Conservation (phyloP, 2,113 vertebrate genomes). For the Osmerus eperlanus region DNA sequence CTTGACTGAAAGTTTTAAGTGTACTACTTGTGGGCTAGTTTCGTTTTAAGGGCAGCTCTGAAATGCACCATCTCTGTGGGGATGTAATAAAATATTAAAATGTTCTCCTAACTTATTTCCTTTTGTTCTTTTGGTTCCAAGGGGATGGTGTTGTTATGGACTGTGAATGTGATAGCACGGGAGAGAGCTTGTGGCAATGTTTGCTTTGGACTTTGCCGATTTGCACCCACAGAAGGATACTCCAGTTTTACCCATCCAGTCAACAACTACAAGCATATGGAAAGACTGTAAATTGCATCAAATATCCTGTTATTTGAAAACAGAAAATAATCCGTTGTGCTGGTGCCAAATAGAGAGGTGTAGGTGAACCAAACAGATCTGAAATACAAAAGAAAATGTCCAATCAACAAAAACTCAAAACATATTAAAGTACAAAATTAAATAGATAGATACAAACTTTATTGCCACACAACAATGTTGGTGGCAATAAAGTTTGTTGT, state of each 20-base stretch:
- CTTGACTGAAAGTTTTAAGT: slow-evolving; percentile 67
- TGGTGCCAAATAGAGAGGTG: not conserved
- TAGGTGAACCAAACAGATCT: not conserved
- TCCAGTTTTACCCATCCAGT: too few relatives aligned
- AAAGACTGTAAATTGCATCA: too few relatives aligned
- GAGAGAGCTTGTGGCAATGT: too few relatives aligned
- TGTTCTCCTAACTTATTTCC: not conserved
- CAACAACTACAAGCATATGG: too few relatives aligned
- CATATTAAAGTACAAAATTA: not conserved
- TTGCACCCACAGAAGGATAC: too few relatives aligned
- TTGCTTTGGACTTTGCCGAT: too few relatives aligned
- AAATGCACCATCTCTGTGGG: slow-evolving; percentile 77
- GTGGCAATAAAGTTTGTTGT: too few relatives aligned
- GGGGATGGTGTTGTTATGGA: not conserved
- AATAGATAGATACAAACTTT: too few relatives aligned
- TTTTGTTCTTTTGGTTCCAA: not conserved
- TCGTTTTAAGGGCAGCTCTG: slow-evolving; percentile 86
- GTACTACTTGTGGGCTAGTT: slow-evolving; percentile 46
- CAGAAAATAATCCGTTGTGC: not conserved
- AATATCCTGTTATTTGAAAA: not conserved
- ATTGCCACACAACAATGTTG: too few relatives aligned
- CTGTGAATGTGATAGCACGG: not conserved
- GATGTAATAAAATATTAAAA: slow-evolving; percentile 53
- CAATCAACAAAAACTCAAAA: not conserved
- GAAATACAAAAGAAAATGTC: not conserved